A percentile compares a stretch with the other conserved stretches of the same genome.
Conservation (phyloP, 2,888 invertebrate genomes). For the Stomorhina lunata region DNA sequence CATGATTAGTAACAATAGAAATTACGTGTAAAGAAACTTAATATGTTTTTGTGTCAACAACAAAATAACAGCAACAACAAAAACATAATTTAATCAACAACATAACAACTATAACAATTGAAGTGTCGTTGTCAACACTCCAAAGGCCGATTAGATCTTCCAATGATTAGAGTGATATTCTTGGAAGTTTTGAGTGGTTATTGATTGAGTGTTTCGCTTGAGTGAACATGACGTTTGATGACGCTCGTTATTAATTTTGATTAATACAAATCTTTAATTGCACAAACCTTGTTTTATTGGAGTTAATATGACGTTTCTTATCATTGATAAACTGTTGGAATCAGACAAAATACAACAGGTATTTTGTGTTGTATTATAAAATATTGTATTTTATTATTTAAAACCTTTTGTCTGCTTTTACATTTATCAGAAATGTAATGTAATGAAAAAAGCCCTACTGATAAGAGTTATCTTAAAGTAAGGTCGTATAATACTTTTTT, state of each 20-base stretch:
- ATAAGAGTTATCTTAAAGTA: not conserved
- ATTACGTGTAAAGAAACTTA: not conserved
- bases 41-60: not conserved
- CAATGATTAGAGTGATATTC: not conserved
- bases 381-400: not conserved
- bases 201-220: not conserved
- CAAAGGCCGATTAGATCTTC: not conserved
- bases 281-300: not conserved
- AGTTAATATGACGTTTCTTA: conserved; percentile 11
- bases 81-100: not conserved
- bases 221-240: conserved; percentile 2
- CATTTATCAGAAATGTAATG: not conserved
- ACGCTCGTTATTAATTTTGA: not conserved
- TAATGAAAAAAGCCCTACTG: not conserved
- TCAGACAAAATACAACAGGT: not conserved
- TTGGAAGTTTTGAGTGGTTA: not conserved
- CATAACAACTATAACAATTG: not conserved
- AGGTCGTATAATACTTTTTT: not conserved
- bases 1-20: not conserved
- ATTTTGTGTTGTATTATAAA: no score
- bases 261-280: not conserved
- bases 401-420: not conserved
- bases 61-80: not conserved
- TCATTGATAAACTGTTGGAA: not conserved
- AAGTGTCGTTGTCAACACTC: not conserved